Conservation (phyloP, 2,797 vertebrate species). For the Decapterus maruadsi region DNA sequence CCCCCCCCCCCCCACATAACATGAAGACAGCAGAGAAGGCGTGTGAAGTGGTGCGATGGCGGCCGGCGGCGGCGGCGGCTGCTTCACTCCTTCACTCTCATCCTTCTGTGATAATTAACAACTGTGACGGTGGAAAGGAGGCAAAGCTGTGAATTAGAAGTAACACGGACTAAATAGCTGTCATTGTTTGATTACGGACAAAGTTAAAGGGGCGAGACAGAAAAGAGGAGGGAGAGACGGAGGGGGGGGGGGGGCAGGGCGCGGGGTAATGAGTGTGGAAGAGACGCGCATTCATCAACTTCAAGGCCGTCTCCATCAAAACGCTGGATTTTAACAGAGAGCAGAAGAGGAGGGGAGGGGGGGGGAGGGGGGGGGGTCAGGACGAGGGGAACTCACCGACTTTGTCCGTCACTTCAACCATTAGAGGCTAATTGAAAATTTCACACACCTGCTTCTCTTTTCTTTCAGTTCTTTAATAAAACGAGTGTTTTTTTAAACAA, state of each 20-base stretch:
- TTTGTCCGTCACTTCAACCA: conserved; percentile 53
- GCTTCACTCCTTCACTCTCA: conserved; percentile 84
- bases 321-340: conserved; percentile 53
- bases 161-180: conserved; percentile 91
- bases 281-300: conserved; percentile 63
- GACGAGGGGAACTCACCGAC: conserved; percentile 25
- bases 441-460: conserved; percentile 65
- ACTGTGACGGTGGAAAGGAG: conserved; percentile 73
- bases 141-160: conserved; percentile 94
- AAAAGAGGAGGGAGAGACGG: conserved; percentile 47
- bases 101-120: conserved; percentile 89
- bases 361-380: conserved; percentile 1
- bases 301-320: conserved; percentile 70
- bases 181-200: conserved; percentile 91
- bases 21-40: conserved; percentile 57
- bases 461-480: conserved; percentile 47
- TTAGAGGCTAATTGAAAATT: conserved; percentile 65
- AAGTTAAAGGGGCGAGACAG: conserved; percentile 73
- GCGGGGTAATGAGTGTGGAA: conserved; percentile 91
- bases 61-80: conserved; percentile 69
- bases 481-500: conserved; percentile 16
- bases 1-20: conserved; percentile 45
- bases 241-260: no score
- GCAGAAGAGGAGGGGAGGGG: conserved; percentile 7
- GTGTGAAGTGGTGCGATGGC: conserved; percentile 60